A percentile compares a stretch with the other conserved stretches of the same genome.
phyloP scores from a whole-genome alignment of 2,797 vertebrate species.

The Clarias laeviceps region DNA sequence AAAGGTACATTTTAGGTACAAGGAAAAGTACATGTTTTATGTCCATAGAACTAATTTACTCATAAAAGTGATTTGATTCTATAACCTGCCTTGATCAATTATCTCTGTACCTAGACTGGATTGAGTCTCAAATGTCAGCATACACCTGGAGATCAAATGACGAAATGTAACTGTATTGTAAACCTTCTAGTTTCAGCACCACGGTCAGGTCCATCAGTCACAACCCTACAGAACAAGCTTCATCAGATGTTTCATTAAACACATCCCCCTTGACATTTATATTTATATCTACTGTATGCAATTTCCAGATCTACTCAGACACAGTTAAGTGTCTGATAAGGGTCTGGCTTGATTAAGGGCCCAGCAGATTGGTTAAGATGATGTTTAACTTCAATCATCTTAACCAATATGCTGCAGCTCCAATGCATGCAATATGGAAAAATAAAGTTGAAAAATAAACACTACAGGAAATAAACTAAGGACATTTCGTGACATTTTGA shows the following conservation, averaged over 20 bases:
- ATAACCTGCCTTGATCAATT: not conserved
- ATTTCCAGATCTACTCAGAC: not conserved
- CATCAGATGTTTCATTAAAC: not conserved
- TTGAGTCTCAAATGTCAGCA: not conserved
- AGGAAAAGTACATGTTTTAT: not conserved
- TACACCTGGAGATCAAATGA: not conserved
- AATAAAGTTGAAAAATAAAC: too few species aligned
- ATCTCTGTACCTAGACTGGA: not conserved
- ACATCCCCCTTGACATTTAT: not conserved
- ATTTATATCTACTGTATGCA: not conserved
- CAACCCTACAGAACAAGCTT: not conserved
- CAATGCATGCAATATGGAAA: not conserved
- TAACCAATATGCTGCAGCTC: not conserved
- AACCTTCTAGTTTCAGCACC: conserved; percentile 47
- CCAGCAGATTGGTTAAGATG: too few species aligned
- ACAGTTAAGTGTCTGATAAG: not conserved
- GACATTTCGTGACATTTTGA: not conserved
- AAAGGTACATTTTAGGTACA: not conserved
- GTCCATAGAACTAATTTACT: not conserved
- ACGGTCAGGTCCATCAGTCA: conserved; percentile 40
- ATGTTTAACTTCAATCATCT: not conserved
- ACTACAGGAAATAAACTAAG: not conserved
- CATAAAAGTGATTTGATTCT: not conserved
- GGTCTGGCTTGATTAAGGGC: not conserved
- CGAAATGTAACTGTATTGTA: not conserved